Evolutionary conservation across 2,113 vertebrate species (phyloP).

Genomic region (Thamnaconus septentrionalis): DNA sequence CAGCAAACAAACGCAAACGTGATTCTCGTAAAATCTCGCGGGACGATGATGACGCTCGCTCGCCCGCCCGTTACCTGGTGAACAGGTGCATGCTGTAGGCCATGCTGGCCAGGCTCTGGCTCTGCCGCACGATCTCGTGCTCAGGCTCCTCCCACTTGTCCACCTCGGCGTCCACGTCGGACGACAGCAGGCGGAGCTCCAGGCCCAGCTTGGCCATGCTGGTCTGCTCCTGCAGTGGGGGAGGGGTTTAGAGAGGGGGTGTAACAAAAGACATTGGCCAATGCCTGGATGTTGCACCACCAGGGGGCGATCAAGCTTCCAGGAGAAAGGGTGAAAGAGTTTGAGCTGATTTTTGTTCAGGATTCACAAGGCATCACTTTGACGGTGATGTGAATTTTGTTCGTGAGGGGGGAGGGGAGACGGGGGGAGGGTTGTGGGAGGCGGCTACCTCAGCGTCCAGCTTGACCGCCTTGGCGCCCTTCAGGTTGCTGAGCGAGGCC

Average conservation of each 20-base stretch:
- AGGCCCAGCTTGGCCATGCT: slow-evolving; percentile 91
- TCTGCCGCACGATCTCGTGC: slow-evolving; percentile 83
- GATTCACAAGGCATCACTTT: too few relatives aligned
- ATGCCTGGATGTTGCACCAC: too few relatives aligned
- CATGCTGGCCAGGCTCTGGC: slow-evolving; percentile 90
- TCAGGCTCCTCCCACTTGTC: slow-evolving; percentile 96
- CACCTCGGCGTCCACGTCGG: slow-evolving; percentile 87
- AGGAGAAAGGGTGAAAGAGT: too few relatives aligned
- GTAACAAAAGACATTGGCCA: too few relatives aligned
- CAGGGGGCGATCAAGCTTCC: too few relatives aligned
- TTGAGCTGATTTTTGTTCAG: too few relatives aligned
- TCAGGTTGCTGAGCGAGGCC: slow-evolving; percentile 78
- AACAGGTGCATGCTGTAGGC: slow-evolving; percentile 95
- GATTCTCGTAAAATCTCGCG: too few relatives aligned
- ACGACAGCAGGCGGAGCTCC: slow-evolving; percentile 89
- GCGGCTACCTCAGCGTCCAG: slow-evolving; percentile 88
- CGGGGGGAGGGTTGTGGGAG: slow-evolving; percentile 10
- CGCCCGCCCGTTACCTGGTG: slow-evolving; percentile 82
- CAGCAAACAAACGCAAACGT: too few relatives aligned
- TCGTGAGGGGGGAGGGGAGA: neutral
- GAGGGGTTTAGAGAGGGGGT: neutral
- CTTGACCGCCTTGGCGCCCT: slow-evolving; percentile 88
- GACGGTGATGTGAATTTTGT: too few relatives aligned
- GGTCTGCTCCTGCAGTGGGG: slow-evolving; percentile 83
- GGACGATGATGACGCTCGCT: neutral